These are phyloP conservation scores for Ceryle rudis DNA, from an alignment of 2,797 vertebrate species.

Conservation along the genomic window DNA sequence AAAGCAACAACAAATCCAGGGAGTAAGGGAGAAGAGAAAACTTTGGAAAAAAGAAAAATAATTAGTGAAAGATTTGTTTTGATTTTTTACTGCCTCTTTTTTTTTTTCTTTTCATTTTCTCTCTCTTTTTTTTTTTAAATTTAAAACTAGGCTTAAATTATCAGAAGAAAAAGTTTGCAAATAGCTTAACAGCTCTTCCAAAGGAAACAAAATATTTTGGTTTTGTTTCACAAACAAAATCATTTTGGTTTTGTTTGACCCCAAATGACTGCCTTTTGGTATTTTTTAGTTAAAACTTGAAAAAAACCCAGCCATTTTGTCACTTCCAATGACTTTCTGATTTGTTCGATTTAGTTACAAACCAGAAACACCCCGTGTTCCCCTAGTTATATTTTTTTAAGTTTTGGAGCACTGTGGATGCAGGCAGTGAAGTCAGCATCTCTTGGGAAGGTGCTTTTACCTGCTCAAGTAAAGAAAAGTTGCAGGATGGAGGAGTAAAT, in stretches of 20 bases:
- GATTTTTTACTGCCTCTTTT: background rate
- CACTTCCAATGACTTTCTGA: background rate
- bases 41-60: background rate
- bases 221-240: background rate
- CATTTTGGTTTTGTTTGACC: background rate
- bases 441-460: background rate
- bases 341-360: background rate
- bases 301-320: background rate
- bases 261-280: background rate
- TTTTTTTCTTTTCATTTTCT: background rate
- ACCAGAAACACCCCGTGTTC: background rate
- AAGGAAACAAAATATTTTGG: background rate
- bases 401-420: background rate
- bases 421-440: background rate
- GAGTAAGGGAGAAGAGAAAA: background rate
- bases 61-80: background rate
- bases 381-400: background rate
- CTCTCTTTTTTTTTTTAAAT: rapidly evolving
- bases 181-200: background rate
- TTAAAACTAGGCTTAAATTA: background rate
- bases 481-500: background rate
- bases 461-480: background rate
- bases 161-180: background rate
- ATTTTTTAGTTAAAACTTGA: background rate
- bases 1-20: background rate